Conservation (phyloP, 2,113 vertebrate species). For the Neoarius graeffei region DNA sequence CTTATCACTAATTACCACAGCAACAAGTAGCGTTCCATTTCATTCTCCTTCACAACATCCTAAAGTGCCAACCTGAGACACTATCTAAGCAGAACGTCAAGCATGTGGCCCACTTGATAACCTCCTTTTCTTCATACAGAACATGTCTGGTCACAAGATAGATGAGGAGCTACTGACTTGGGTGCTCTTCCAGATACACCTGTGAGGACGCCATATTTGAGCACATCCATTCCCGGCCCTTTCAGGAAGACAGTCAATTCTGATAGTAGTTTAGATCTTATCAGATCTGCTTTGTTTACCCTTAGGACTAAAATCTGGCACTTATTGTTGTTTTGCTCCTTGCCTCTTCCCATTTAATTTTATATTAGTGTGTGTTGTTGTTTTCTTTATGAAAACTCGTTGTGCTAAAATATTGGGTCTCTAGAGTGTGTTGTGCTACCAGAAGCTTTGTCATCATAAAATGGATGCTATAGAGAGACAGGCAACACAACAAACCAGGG, state of each 20-base stretch:
- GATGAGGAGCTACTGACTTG: conserved; percentile 36
- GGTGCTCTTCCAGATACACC: conserved; percentile 22
- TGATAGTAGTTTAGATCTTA: conserved; percentile 4
- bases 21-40: not conserved
- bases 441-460: not conserved
- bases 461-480: not conserved
- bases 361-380: not conserved
- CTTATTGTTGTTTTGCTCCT: not conserved
- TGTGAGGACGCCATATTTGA: conserved; percentile 28
- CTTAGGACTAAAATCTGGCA: not conserved
- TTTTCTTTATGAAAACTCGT: no score
- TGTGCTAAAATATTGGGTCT: not conserved
- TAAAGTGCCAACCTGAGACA: not conserved
- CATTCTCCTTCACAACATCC: not conserved
- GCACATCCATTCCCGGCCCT: not conserved
- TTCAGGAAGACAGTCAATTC: not conserved
- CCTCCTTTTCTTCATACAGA: conserved; percentile 28
- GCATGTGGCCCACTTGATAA: conserved; percentile 43
- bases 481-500: not conserved
- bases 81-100: conserved; percentile 34
- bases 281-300: not conserved
- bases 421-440: not conserved
- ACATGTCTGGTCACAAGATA: conserved; percentile 6
- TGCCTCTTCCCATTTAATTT: not conserved
- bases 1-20: not conserved